phyloP scores from a whole-genome alignment of 2,113 vertebrate genomes.

The Paratilapia polleni region DNA sequence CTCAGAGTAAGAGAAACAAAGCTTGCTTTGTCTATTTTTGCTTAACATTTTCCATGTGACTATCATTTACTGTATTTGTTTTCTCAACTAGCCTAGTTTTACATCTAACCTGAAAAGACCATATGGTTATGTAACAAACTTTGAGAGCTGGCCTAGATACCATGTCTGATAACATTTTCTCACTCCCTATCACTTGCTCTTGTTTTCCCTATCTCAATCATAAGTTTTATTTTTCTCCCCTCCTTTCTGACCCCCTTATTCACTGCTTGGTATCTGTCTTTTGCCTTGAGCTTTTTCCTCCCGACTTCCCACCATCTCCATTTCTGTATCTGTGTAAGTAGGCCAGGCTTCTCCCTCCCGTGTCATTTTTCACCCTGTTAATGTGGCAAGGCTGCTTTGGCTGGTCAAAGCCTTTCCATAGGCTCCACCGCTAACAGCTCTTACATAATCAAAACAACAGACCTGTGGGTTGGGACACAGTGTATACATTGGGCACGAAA shows the following conservation, averaged over 20 bases:
- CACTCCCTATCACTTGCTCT: slow-evolving; percentile 24
- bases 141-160: slow-evolving; percentile 72
- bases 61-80: slow-evolving; percentile 46
- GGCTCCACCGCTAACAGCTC: slow-evolving; percentile 62
- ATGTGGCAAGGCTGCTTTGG: slow-evolving; percentile 35
- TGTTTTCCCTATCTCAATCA: slow-evolving; percentile 21
- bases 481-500: slow-evolving; percentile 46
- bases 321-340: slow-evolving; percentile 61
- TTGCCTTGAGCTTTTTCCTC: neutral
- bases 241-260: slow-evolving; percentile 13
- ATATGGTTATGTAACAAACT: slow-evolving; percentile 74
- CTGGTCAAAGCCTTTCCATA: slow-evolving; percentile 54
- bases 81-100: slow-evolving; percentile 62
- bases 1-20: neutral
- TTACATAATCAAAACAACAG: slow-evolving; percentile 75
- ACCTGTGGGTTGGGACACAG: slow-evolving; percentile 47
- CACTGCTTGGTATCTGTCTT: slow-evolving; percentile 30
- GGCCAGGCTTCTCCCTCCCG: slow-evolving; percentile 62
- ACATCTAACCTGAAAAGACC: slow-evolving; percentile 69
- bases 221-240: slow-evolving; percentile 8
- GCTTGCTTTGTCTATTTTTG: slow-evolving; percentile 19
- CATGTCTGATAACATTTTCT: slow-evolving; percentile 54
- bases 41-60: slow-evolving; percentile 45
- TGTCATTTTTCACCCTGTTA: slow-evolving; percentile 58
- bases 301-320: neutral